Conservation (phyloP, 2,888 invertebrate species). For the Linnaemya vulpina region DNA sequence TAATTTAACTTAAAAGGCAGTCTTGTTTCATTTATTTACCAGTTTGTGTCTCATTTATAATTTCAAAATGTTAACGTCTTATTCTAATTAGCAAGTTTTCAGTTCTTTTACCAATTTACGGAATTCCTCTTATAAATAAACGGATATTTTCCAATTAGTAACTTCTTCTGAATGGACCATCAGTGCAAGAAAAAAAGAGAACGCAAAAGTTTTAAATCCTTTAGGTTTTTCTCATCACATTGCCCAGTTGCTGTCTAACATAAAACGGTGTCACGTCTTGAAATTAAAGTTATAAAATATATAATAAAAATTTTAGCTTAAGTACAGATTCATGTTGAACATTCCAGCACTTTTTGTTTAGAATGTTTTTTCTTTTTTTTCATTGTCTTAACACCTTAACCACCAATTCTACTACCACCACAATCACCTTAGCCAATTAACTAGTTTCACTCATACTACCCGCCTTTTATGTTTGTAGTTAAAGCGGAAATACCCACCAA, state of each 20-base stretch:
- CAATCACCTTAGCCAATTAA: slow-evolving; percentile 35
- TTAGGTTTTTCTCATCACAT: slow-evolving; percentile 5
- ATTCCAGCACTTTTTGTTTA: slow-evolving; percentile 58
- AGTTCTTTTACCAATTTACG: slow-evolving; percentile 57
- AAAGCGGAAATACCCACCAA: slow-evolving; percentile 11
- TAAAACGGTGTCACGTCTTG: background rate
- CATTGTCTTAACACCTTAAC: slow-evolving; percentile 44
- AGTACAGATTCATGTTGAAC: slow-evolving; percentile 47
- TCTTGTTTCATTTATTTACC: slow-evolving; percentile 46
- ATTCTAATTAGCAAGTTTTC: slow-evolving; percentile 29
- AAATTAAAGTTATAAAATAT: slow-evolving; percentile 5
- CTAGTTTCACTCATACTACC: slow-evolving; percentile 19
- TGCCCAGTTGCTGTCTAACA: slow-evolving; percentile 6
- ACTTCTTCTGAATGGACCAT: slow-evolving; percentile 11
- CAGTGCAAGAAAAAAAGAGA: background rate
- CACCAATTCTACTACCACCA: slow-evolving; percentile 17
- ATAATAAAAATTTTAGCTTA: background rate
- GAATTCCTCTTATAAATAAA: slow-evolving; percentile 74
- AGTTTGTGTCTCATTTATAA: slow-evolving; percentile 36
- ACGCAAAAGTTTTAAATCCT: background rate
- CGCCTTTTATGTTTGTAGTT: slow-evolving; percentile 36
- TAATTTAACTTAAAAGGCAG: slow-evolving; percentile 11
- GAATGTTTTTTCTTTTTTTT: slow-evolving; percentile 57
- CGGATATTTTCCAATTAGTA: slow-evolving; percentile 55
- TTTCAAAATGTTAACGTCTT: slow-evolving; percentile 54